Base-by-base conservation (phyloP, 2,113 vertebrate genomes). In the Amphiprion percula region DNA sequence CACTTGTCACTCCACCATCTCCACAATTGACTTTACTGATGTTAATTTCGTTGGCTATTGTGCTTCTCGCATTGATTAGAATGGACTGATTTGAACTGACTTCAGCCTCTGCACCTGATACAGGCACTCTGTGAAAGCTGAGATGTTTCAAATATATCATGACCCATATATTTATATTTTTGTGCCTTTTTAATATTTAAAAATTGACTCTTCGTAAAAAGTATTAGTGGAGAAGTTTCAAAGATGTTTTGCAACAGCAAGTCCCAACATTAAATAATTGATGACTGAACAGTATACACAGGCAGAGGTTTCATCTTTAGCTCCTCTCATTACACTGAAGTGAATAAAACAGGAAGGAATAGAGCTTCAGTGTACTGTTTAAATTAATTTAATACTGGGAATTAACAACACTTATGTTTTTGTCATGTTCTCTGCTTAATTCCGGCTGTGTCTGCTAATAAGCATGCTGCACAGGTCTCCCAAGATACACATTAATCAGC, bases 401-500 rank as follows among this genome's bases (percentile, higher is more conserved):
- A 84, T 84, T 83, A 84, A 58, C 41, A 62, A 56, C 75, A 55
- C 68, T 50, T 68, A 8, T 85, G 59, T 77, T 86, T 78, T 82
- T 80, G 58, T 60, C 69, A 53, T 74, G 59, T 82, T 86, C 46
- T 65, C 23, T 23, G 41, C 59, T 70, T 54, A 77, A 30, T 68
- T 54, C 5, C 0, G 62, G 49, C 46, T 73, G 19, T 52, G 63
- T 76, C 53, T 70, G 56, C 64, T 87, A 66, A 80, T 90, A 86
- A 83, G 73, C 61, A 88, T 89, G 85, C 87, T 73, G 79, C 28
- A 82, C 68, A 68, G 65, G 85, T 90, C 74, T 91, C 85, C 74
- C 81, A 88, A 79, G 87, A 90, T 83, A 61, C 76, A 83, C 85
- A 89, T 89, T 89, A 88, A 92, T 93, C 84, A 90, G 80, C 77